Conservation (phyloP, 2,797 vertebrate genomes). For the Selene dorsalis region DNA sequence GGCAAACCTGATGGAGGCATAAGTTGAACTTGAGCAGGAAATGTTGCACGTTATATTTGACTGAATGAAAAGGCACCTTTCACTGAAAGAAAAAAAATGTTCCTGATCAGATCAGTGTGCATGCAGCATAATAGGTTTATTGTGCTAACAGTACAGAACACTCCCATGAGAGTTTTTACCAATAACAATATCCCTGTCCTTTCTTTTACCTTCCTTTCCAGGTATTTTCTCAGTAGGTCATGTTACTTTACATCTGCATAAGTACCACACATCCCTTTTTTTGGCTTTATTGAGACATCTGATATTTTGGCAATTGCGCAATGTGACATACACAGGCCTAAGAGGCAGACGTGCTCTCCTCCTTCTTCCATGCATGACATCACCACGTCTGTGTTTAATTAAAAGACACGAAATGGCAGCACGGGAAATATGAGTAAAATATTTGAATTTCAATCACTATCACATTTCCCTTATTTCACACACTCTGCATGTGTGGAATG, state of each 20-base stretch:
- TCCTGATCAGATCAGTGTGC: conserved; percentile 18
- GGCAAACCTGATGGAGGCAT: conserved; percentile 52
- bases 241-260: conserved; percentile 76
- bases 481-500: conserved; percentile 70
- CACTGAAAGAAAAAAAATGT: neutral
- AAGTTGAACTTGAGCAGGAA: conserved; percentile 55
- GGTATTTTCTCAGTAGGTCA: conserved; percentile 72
- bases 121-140: conserved; percentile 29
- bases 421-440: conserved; percentile 76
- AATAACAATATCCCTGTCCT: conserved; percentile 38
- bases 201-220: conserved; percentile 30
- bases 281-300: conserved; percentile 74
- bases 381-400: conserved; percentile 81
- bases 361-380: conserved; percentile 66
- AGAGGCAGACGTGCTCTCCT: conserved; percentile 44
- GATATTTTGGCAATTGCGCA: conserved; percentile 69
- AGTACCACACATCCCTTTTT: conserved; percentile 70
- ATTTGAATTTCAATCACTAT: conserved; percentile 76
- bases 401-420: conserved; percentile 73
- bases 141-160: conserved; percentile 40
- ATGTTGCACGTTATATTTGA: conserved; percentile 52
- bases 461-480: conserved; percentile 75
- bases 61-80: conserved; percentile 42
- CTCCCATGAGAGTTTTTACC: conserved; percentile 45
- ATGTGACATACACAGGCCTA: conserved; percentile 42